Evolutionary conservation across 2,797 vertebrate species (phyloP), one percentile per base, ranked within the genome.

Genomic region (Poecilia velifera): DNA sequence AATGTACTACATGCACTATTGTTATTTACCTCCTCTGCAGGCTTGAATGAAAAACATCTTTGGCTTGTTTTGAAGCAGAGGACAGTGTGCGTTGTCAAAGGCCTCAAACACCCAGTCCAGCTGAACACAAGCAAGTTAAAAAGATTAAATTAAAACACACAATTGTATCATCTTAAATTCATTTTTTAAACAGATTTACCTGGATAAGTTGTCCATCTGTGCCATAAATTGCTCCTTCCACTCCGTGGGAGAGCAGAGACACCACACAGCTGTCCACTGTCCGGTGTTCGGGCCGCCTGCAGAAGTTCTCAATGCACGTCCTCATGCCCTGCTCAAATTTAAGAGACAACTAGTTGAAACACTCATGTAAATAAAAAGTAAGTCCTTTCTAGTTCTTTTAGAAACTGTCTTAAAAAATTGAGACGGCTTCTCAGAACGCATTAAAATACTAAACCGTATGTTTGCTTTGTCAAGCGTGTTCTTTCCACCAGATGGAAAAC

Each of bases 41-140:
- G 98, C 98, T 91, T 99, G 98, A 89, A 99, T 96, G 84, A 99
- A 98, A 94, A 99, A 99, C 97, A 99, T 98, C 91, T 99, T 99
- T 8, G 98, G 98, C 90, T 99, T 99, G 94, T 99, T 99, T 92
- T 99, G 98, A 1, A 99, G 97, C 86, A 95, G 93, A 0, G 98
- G 97, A 90, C 98, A 99, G 93, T 94, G 97, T 47, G 95, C 96
- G 0, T 99, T 99, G 92, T 99, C 97, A 83, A 99, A 98, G 74
- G 97, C 93, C 80, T 92, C 95, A 90, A 99, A 99, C 86, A 97
- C 95, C 90, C 98, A 98, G 87, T 99, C 97, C 81, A 99, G 90
- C 98, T 99, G 92, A 88, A 92, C 93, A 53, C 64, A 25, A 90
- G 28, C 6, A 74, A 86, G 9, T 83, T 6, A 82, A 0, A 49